Evolutionary conservation across 2,797 vertebrate genomes (phyloP).

Genomic region (Danionella dracula): DNA sequence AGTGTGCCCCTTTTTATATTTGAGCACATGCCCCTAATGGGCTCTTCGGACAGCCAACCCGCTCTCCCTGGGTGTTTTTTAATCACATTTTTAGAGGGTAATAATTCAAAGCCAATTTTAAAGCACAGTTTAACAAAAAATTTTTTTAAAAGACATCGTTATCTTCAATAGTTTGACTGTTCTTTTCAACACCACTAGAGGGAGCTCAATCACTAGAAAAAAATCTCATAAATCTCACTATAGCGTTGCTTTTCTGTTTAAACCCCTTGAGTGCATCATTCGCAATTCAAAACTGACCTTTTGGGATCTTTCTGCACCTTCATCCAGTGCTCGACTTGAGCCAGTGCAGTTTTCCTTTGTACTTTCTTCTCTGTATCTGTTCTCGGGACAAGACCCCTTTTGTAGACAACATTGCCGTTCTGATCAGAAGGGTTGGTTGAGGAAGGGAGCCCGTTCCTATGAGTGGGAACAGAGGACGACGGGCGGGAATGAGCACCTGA

Average conservation of each 20-base stretch:
- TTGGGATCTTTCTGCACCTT: constrained; percentile 87
- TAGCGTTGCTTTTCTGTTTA: background rate
- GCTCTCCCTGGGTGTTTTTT: too few species aligned
- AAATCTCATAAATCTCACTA: background rate
- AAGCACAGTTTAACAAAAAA: too few species aligned
- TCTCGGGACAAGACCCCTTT: constrained; percentile 70
- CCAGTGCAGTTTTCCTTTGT: constrained; percentile 84
- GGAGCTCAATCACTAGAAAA: constrained; percentile 41
- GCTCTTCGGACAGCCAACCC: too few species aligned
- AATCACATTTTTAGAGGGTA: too few species aligned
- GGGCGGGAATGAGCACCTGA: constrained; percentile 49
- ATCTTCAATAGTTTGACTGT: background rate
- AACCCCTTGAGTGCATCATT: background rate
- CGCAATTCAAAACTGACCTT: constrained; percentile 59
- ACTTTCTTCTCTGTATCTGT: constrained; percentile 78
- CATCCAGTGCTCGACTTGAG: constrained; percentile 93
- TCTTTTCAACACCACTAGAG: constrained; percentile 50
- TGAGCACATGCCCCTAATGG: too few species aligned
- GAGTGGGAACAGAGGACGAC: constrained; percentile 54
- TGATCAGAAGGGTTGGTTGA: constrained; percentile 69
- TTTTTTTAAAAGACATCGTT: background rate
- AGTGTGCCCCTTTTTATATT: too few species aligned
- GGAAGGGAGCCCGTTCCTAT: constrained; percentile 76
- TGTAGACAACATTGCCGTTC: constrained; percentile 79
- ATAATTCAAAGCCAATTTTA: too few species aligned